These are phyloP conservation scores for Geophilus truncorum DNA, from an alignment of 2,888 invertebrate genomes.

Conservation along the genomic window DNA sequence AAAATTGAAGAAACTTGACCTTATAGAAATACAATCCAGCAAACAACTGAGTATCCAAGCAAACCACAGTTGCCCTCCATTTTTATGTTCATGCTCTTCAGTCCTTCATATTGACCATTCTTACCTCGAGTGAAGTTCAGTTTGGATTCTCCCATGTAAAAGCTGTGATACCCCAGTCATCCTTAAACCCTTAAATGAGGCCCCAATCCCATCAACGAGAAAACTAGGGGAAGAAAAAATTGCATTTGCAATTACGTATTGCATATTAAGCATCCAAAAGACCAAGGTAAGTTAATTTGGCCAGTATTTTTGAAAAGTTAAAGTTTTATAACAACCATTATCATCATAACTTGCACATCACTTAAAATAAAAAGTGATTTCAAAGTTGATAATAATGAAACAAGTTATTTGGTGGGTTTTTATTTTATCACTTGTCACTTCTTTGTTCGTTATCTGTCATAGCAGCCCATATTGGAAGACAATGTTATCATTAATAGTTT, in stretches of 20 bases:
- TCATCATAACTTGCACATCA: not conserved
- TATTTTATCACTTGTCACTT: not conserved
- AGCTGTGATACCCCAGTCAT: not conserved
- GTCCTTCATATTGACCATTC: not conserved
- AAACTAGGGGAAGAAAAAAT: not conserved
- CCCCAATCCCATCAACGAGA: not conserved
- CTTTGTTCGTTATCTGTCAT: not conserved
- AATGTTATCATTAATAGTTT: no score
- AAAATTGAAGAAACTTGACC: not conserved
- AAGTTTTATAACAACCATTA: not conserved
- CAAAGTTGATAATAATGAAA: no score
- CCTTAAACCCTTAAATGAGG: conserved; percentile 19
- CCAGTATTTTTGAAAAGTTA: not conserved
- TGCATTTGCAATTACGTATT: not conserved
- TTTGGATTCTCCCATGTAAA: conserved; percentile 1
- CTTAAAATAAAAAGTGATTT: not conserved
- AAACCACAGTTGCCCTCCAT: not conserved
- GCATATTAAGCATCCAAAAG: not conserved
- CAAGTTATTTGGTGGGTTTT: not conserved
- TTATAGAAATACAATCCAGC: not conserved
- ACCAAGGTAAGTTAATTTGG: not conserved
- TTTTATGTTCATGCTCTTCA: not conserved
- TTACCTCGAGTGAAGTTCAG: not conserved
- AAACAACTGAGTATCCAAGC: not conserved
- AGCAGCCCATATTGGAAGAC: no score